Evolutionary conservation across 2,888 invertebrate genomes (phyloP), one percentile per base, ranked within the genome.

Genomic region (Rhagophthalmus giganteus): DNA sequence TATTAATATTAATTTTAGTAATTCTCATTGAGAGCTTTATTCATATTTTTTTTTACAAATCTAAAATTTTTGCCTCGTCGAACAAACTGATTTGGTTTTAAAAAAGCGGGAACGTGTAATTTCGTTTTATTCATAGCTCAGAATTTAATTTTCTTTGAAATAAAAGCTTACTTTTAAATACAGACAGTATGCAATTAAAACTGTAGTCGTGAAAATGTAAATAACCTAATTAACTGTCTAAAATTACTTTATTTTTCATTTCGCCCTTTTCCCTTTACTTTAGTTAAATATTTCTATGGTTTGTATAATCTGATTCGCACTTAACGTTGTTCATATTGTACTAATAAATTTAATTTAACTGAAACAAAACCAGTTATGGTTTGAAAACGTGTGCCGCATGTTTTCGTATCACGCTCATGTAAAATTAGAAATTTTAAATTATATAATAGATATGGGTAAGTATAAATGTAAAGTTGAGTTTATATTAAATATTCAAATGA

Each of bases 131-230:
- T 13, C 24, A 37, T 27, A 42, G 32, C 31, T 35, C 41, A 25
- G 25, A 49, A 49, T 49, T 49, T 42, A 49, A 49, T 49, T 49
- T 49, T 42, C 42, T 42, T 34, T 30, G 20, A 31, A 35, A 49
- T 34, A 41, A 35, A 49, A 41, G 38, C 25, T 49, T 32, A 49
- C 26, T 42, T 49, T 42, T 42, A 49, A 35, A 42, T 42, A 37
- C 32, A 40, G 20, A 9, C 28, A 11, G 47, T 34, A 34, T 40
- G 33, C 34, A 41, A 48, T 48, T 48, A 48, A 48, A 41, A 40
- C 20, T 35, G 35, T 31, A 41, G 20, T 48, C 35, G 28, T 15
- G 35, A 40, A 38, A 47, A 48, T 40, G 33, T 31, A 35, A 40
- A 48, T 48, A 48, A 47, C 32, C 27, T 20, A 26, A 41, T 48